Conservation (phyloP, 2,888 invertebrate species). For the Scaptomyza parva region DNA sequence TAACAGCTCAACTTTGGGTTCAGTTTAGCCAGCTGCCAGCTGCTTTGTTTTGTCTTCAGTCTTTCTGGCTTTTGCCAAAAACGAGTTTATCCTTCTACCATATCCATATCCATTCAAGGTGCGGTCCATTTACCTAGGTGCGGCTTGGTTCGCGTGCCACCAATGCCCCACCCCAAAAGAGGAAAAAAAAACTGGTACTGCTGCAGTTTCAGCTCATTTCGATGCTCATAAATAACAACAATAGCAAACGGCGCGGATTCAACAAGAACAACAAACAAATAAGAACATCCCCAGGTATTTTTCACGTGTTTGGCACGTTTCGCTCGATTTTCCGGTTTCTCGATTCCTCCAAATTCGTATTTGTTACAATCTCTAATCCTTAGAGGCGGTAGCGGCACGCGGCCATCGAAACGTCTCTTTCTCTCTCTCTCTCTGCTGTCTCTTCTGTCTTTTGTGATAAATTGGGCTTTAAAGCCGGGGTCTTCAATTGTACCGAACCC, state of each 20-base stretch:
- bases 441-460: conserved; percentile 61
- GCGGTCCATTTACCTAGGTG: conserved; percentile 27
- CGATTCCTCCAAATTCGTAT: conserved; percentile 54
- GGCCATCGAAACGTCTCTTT: conserved; percentile 41
- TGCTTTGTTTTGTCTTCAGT: conserved; percentile 9
- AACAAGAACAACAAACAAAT: conserved; percentile 34
- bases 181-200: conserved; percentile 25
- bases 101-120: conserved; percentile 49
- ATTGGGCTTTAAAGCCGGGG: conserved; percentile 74
- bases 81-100: conserved; percentile 76
- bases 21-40: conserved; percentile 55
- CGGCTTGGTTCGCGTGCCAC: conserved; percentile 59
- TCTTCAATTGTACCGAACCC: conserved; percentile 39
- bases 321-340: conserved; percentile 76
- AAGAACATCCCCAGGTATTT: conserved; percentile 79
- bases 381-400: conserved; percentile 52
- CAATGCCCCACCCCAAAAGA: conserved; percentile 42
- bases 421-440: no score
- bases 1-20: conserved; percentile 41
- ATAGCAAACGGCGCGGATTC: conserved; percentile 52
- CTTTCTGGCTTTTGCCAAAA: conserved; percentile 63
- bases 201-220: conserved; percentile 69
- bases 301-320: conserved; percentile 83
- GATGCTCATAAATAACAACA: conserved; percentile 77
- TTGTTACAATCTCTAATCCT: conserved; percentile 49